Conservation (phyloP, 2,797 vertebrate genomes). For the Tenualosa ilisha region DNA sequence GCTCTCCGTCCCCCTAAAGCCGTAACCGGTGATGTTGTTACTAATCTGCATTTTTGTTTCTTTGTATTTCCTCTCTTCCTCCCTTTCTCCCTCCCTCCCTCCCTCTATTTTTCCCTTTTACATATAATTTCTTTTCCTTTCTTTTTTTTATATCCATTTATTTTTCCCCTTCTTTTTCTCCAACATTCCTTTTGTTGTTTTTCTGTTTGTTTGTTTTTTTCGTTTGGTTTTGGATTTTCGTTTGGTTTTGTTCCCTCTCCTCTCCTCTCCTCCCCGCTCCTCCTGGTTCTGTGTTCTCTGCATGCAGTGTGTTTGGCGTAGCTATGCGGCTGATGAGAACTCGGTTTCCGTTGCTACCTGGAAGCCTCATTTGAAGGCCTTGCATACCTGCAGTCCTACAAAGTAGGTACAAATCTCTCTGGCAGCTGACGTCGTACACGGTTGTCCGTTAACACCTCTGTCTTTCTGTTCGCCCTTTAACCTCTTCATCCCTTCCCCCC, state of each 20-base stretch:
- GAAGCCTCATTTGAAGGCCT: conserved; percentile 99
- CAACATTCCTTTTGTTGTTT: not conserved
- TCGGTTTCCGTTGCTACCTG: conserved; percentile 99
- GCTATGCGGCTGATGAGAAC: conserved; percentile 99
- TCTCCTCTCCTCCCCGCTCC: not conserved
- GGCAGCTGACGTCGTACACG: conserved; percentile 65
- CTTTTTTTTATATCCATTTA: conserved; percentile 41
- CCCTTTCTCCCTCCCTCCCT: not conserved
- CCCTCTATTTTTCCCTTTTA: not conserved
- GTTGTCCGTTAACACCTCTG: conserved; percentile 65
- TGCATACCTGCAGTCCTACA: conserved; percentile 98
- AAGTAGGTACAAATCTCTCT: conserved; percentile 82
- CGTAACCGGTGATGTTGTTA: conserved; percentile 13
- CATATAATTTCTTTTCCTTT: not conserved
- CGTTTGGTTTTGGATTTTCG: not conserved
- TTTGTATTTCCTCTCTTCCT: not conserved
- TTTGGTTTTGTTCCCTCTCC: not conserved
- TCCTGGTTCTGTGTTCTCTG: conserved; percentile 29
- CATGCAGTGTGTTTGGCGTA: conserved; percentile 62
- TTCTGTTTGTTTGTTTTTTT: conserved; percentile 15
- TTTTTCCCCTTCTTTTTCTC: not conserved
- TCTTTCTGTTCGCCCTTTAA: conserved; percentile 26
- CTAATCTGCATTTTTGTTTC: conserved; percentile 21
- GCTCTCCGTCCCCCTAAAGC: not conserved
- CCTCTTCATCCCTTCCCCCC: conserved; percentile 54